Evolutionary conservation across 2,113 vertebrate genomes (phyloP).

Genomic region (Dasyprocta punctata): DNA sequence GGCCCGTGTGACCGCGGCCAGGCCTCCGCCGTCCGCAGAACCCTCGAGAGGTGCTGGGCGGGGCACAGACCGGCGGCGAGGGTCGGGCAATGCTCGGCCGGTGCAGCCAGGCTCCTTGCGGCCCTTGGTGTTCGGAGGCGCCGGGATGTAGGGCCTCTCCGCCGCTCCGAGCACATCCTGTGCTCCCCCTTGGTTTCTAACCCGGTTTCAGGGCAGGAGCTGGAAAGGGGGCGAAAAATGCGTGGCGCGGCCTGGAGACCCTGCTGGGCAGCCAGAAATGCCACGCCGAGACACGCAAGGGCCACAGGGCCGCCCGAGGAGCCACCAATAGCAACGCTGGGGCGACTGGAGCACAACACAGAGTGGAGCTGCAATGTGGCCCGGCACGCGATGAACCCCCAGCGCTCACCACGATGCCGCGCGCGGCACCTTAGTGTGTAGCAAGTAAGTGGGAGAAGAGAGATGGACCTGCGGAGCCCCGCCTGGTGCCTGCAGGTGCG

Average conservation of each 20-base stretch:
- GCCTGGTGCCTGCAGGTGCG: too few species aligned
- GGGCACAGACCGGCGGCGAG: neutral
- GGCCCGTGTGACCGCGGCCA: neutral
- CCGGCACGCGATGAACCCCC: neutral
- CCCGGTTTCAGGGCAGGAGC: neutral
- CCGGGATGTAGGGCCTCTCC: neutral
- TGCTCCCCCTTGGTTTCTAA: neutral
- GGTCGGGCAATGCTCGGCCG: neutral
- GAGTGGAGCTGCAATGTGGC: neutral
- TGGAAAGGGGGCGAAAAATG: too few species aligned
- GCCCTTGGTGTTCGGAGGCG: neutral
- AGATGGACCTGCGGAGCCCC: neutral
- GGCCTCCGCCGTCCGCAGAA: neutral
- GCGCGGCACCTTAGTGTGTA: neutral
- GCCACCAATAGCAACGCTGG: neutral
- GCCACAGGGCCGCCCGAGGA: neutral
- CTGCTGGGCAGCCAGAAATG: neutral
- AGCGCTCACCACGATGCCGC: neutral
- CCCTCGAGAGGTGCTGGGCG: neutral
- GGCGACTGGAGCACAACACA: neutral
- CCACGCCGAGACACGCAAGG: accelerated
- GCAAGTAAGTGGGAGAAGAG: neutral
- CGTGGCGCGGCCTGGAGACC: neutral
- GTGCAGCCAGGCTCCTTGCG: neutral
- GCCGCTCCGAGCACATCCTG: neutral